Percentiles rank a stretch among this genome's conserved stretches.
phyloP scores from a whole-genome alignment of 2,797 vertebrate species.

The Halcyon chelicuti region DNA sequence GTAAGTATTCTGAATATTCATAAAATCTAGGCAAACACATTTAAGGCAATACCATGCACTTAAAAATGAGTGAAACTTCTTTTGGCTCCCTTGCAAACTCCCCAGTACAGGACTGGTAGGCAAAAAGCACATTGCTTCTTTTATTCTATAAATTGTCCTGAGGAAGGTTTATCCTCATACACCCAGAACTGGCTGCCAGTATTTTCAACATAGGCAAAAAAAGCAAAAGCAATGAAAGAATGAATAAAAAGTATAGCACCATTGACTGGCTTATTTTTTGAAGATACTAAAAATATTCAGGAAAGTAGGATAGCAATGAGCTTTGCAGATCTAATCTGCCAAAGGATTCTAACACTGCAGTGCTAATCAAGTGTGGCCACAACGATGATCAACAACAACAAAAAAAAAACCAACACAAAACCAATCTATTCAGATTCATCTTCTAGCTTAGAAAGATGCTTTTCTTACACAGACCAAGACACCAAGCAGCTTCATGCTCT shows the following conservation, averaged over 20 bases:
- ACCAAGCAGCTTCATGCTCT: not conserved
- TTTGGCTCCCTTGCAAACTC: not conserved
- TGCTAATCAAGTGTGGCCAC: not conserved
- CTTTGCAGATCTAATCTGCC: fast-evolving
- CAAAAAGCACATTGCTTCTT: not conserved
- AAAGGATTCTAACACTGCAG: not conserved
- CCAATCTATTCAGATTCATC: not conserved
- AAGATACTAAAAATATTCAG: not conserved
- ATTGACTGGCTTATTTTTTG: not conserved
- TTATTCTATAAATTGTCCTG: not conserved
- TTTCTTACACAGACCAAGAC: not conserved
- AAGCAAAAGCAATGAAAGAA: not conserved
- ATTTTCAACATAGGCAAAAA: not conserved
- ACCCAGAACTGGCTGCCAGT: not conserved
- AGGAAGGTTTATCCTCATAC: not conserved
- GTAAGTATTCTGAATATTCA: not conserved
- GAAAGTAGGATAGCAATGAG: not conserved
- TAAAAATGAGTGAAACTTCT: not conserved
- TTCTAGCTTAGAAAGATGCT: not conserved
- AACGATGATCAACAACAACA: not conserved
- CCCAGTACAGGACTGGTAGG: not conserved
- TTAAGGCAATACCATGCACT: not conserved
- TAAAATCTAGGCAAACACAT: not conserved
- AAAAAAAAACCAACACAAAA: not conserved
- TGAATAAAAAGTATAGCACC: not conserved